phyloP scores from a whole-genome alignment of 1,140 invertebrate species.

The Aphelinus atriplicis region DNA sequence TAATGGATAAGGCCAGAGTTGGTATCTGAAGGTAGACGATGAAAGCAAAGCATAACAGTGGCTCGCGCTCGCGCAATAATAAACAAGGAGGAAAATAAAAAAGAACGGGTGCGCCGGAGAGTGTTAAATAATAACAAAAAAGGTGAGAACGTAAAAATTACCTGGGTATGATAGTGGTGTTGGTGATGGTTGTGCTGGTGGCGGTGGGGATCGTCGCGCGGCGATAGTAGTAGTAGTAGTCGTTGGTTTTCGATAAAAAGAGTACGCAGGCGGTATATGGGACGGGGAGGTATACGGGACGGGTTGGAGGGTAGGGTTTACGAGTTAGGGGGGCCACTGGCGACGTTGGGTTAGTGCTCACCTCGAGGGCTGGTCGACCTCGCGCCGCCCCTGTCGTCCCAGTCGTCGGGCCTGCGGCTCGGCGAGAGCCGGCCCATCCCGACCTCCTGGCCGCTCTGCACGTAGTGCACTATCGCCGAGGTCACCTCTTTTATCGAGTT shows the following conservation, averaged over 20 bases:
- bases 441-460: conserved; percentile 76
- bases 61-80: background rate
- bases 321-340: background rate
- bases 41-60: background rate
- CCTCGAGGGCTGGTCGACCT: conserved; percentile 65
- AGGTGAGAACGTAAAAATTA: conserved; percentile 56
- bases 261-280: conserved; percentile 3
- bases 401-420: conserved; percentile 60
- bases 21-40: conserved; percentile 16
- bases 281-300: background rate
- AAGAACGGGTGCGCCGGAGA: background rate
- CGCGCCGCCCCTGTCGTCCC: conserved; percentile 62
- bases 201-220: conserved; percentile 49
- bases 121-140: conserved; percentile 25
- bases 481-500: conserved; percentile 92
- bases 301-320: conserved; percentile 11
- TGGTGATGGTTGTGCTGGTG: conserved; percentile 21
- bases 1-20: background rate
- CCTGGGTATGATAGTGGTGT: conserved; percentile 59
- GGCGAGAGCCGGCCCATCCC: conserved; percentile 60
- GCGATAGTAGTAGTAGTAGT: conserved; percentile 52
- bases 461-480: conserved; percentile 92
- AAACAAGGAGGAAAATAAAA: conserved; percentile 31
- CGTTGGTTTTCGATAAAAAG: conserved; percentile 39
- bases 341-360: conserved; percentile 61